Evolutionary conservation across 2,888 invertebrate species (phyloP).

Genomic region (Parascotia fuliginaria): DNA sequence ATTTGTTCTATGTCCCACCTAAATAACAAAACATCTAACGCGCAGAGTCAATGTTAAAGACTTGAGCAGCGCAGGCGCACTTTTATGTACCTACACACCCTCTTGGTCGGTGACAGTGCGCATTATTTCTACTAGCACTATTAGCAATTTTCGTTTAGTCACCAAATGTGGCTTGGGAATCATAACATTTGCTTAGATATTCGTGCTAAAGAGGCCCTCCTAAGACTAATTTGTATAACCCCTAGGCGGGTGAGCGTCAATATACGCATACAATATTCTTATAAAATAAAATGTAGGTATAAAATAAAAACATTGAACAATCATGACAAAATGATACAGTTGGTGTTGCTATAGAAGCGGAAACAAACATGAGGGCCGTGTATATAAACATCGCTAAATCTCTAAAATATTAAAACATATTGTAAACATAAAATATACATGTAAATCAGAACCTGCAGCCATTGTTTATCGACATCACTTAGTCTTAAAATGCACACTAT

Average conservation of each 20-base stretch:
- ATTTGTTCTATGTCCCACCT: too few species aligned
- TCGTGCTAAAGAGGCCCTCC: not conserved
- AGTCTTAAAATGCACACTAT: too few species aligned
- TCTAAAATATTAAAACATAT: conserved; percentile 18
- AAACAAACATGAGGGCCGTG: conserved; percentile 8
- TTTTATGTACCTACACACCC: too few species aligned
- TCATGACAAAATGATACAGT: conserved; percentile 20
- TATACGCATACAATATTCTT: not conserved
- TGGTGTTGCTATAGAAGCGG: conserved; percentile 27
- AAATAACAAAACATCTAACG: too few species aligned
- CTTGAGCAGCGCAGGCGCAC: too few species aligned
- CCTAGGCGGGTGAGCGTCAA: conserved; percentile 1
- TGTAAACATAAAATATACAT: conserved; percentile 23
- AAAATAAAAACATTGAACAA: conserved; percentile 22
- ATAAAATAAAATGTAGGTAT: not conserved
- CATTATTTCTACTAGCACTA: too few species aligned
- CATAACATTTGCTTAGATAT: too few species aligned
- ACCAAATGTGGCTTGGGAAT: too few species aligned
- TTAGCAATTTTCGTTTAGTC: too few species aligned
- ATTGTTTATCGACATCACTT: conserved; percentile 7
- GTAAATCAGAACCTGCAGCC: conserved; percentile 15
- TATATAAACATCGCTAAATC: conserved; percentile 4
- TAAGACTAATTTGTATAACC: not conserved
- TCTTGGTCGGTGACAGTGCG: too few species aligned
- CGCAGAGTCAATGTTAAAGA: too few species aligned